phyloP scores from a whole-genome alignment of 2,113 vertebrate genomes.

The Gasterosteus aculeatus region DNA sequence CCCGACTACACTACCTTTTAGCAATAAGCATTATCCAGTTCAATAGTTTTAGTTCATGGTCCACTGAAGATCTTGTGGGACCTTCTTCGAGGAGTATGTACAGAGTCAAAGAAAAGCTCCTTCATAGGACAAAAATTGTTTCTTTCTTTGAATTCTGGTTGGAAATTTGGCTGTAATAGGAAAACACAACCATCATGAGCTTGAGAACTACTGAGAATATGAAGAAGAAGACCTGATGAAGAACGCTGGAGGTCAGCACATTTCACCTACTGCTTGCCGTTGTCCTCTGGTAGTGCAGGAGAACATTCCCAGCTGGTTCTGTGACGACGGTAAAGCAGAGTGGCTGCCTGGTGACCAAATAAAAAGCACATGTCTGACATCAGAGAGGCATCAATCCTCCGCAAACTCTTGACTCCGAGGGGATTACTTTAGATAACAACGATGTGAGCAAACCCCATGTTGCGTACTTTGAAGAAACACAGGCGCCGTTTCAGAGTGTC shows the following conservation, averaged over 20 bases:
- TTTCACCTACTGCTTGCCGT: slow-evolving; percentile 1
- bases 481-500: slow-evolving; percentile 44
- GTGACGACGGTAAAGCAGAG: slow-evolving; percentile 63
- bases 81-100: background rate
- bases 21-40: background rate
- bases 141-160: background rate
- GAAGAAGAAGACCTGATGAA: slow-evolving; percentile 8
- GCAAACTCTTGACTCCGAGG: slow-evolving; percentile 69
- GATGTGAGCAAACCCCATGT: slow-evolving; percentile 57
- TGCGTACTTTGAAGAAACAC: slow-evolving; percentile 41
- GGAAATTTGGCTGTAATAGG: background rate
- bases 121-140: background rate
- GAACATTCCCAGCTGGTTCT: slow-evolving; percentile 65
- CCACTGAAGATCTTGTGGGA: background rate
- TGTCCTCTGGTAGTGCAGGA: slow-evolving; percentile 42
- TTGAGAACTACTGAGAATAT: slow-evolving; percentile 8
- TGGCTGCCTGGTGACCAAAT: slow-evolving; percentile 67
- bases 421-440: slow-evolving; percentile 57
- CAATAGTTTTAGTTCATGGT: background rate
- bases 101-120: background rate
- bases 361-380: slow-evolving; percentile 75
- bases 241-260: slow-evolving; percentile 8
- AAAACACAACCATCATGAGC: slow-evolving; percentile 3
- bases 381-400: slow-evolving; percentile 69
- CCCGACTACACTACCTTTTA: background rate